These are phyloP conservation scores for Champsocephalus gunnari DNA, from an alignment of 2,797 vertebrate genomes.

Conservation along the genomic window DNA sequence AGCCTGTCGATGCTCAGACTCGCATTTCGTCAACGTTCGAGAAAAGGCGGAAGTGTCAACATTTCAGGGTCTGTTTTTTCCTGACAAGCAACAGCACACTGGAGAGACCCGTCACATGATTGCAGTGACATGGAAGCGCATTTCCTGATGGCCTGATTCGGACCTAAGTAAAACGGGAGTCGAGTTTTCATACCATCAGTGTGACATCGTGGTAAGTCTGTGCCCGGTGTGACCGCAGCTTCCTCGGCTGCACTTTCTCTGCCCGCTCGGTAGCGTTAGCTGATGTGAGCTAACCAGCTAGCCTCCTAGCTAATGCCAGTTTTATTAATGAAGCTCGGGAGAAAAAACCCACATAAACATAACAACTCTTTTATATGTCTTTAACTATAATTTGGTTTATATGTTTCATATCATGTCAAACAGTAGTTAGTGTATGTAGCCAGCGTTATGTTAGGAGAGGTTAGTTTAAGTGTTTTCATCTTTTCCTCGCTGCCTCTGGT, in stretches of 20 bases:
- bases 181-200: not conserved
- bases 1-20: conserved; percentile 11
- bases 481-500: conserved; percentile 31
- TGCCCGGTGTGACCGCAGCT: not conserved
- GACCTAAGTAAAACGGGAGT: not conserved
- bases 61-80: conserved; percentile 17
- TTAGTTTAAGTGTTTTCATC: conserved; percentile 20
- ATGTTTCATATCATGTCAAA: accelerated
- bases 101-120: conserved; percentile 41
- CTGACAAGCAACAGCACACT: conserved; percentile 14
- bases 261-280: conserved; percentile 21
- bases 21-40: conserved; percentile 66
- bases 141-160: conserved; percentile 20
- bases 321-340: not conserved
- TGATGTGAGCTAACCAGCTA: conserved; percentile 40
- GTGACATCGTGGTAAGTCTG: conserved; percentile 40
- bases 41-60: conserved; percentile 78
- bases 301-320: conserved; percentile 36
- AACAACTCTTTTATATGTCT: not conserved
- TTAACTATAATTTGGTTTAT: not conserved
- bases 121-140: conserved; percentile 25
- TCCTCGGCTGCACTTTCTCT: conserved; percentile 21
- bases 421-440: conserved; percentile 10
- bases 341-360: accelerated
- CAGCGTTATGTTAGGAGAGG: conserved; percentile 6